A percentile compares a stretch with the other conserved stretches of the same genome.
Conservation (phyloP, 2,888 invertebrate species). For the Zygaena filipendulae region DNA sequence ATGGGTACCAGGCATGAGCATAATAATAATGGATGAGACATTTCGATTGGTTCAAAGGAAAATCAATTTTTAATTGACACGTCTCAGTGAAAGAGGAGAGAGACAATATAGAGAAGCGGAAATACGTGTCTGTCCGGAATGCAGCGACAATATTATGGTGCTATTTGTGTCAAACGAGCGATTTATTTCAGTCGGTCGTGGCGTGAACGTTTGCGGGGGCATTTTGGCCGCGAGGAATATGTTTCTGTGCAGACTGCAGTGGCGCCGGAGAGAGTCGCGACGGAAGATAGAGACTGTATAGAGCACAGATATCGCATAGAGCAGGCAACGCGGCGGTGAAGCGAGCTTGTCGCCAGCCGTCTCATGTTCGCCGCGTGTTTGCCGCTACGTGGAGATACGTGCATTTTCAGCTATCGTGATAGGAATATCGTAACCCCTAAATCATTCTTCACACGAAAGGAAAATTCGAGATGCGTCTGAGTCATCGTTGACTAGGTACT, state of each 20-base stretch:
- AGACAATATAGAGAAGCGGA: constrained; percentile 55
- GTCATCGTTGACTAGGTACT: constrained; percentile 51
- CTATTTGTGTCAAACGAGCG: constrained; percentile 65
- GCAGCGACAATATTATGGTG: constrained; percentile 60
- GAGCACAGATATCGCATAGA: not conserved
- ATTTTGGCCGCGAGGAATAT: constrained; percentile 62
- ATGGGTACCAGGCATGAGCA: too few relatives aligned
- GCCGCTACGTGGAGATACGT: constrained; percentile 8
- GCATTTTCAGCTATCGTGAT: constrained; percentile 15
- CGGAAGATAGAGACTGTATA: constrained; percentile 11
- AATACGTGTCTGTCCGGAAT: constrained; percentile 57
- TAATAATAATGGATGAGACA: too few relatives aligned
- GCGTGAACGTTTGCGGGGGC: constrained; percentile 63
- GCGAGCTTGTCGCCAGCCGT: constrained; percentile 19
- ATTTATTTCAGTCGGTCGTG: constrained; percentile 64
- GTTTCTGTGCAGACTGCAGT: constrained; percentile 37
- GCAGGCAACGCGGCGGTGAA: not conserved
- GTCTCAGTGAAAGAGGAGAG: too few relatives aligned
- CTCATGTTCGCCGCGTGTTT: constrained; percentile 15
- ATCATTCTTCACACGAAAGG: constrained; percentile 48
- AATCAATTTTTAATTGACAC: too few relatives aligned
- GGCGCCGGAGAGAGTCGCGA: constrained; percentile 19
- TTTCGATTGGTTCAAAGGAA: too few relatives aligned
- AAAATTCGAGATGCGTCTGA: constrained; percentile 62
- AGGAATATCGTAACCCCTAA: constrained; percentile 6